Conservation (phyloP, 2,797 vertebrate genomes). For the Prunella strophiata region DNA sequence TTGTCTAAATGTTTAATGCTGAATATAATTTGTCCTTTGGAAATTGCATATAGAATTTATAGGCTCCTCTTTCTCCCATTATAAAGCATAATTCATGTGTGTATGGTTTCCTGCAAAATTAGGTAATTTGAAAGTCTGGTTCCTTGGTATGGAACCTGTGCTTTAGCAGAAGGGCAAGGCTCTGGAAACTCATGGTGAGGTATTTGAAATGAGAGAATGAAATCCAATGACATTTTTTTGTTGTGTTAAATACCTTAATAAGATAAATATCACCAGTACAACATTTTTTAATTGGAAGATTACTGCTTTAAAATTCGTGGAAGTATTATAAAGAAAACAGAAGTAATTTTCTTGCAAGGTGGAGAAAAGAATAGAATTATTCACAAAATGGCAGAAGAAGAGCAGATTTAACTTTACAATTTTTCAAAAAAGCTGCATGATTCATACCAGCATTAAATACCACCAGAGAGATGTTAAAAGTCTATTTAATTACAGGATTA, state of each 20-base stretch:
- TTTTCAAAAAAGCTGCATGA: neutral
- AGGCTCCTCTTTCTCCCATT: neutral
- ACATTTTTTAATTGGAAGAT: neutral
- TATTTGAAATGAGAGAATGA: neutral
- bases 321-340: neutral
- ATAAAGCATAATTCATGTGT: neutral
- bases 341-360: neutral
- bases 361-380: neutral
- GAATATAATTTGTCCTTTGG: slow-evolving; percentile 19
- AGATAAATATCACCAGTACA: neutral
- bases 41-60: neutral
- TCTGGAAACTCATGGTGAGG: neutral
- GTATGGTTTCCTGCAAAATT: neutral
- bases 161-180: neutral
- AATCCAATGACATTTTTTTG: neutral
- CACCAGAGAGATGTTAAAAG: neutral
- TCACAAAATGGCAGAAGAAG: neutral
- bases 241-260: neutral
- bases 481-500: neutral
- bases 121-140: neutral
- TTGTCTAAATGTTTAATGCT: slow-evolving; percentile 37
- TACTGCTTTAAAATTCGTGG: neutral
- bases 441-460: rapidly evolving
- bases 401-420: neutral
- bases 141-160: neutral